A percentile compares a stretch with the other conserved stretches of the same genome.
phyloP scores from a whole-genome alignment of 1,140 invertebrate genomes.

The Nixonia krombeini region DNA sequence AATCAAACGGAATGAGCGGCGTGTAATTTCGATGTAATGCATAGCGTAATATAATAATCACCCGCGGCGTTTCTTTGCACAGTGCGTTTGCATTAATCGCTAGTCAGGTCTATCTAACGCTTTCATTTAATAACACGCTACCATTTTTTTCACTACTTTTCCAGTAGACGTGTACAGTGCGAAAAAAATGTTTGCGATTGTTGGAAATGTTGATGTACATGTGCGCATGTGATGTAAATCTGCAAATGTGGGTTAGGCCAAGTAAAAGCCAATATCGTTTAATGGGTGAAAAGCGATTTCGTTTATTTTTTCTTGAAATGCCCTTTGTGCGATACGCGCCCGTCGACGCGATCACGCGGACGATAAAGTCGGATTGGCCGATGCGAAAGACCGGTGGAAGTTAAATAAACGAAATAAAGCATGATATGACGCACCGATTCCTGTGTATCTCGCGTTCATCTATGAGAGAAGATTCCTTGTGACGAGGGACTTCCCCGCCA shows the following conservation, averaged over 20 bases:
- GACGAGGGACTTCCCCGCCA: constrained; percentile 14
- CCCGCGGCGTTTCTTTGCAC: background rate
- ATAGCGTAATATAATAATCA: background rate
- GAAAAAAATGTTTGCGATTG: too few relatives aligned
- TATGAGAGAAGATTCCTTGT: constrained; percentile 40
- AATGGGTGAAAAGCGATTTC: too few relatives aligned
- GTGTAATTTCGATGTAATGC: constrained; percentile 15
- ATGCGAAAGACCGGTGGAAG: constrained; percentile 53
- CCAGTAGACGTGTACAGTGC: too few relatives aligned
- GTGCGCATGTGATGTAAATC: too few relatives aligned
- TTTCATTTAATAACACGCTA: too few relatives aligned
- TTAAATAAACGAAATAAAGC: constrained; percentile 63
- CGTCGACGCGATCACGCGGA: constrained; percentile 10
- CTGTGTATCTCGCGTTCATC: constrained; percentile 55
- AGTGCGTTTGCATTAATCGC: background rate
- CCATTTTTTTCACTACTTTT: too few relatives aligned
- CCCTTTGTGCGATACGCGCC: constrained; percentile 7
- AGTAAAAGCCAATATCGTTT: too few relatives aligned
- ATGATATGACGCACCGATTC: constrained; percentile 22
- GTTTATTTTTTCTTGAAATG: too few relatives aligned
- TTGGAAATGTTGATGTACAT: too few relatives aligned
- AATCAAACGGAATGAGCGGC: constrained; percentile 28
- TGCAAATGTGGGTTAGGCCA: too few relatives aligned
- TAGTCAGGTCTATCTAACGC: too few relatives aligned
- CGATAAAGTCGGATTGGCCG: constrained; percentile 39